Evolutionary conservation across 2,888 invertebrate species (phyloP), one percentile per base, ranked within the genome.

Genomic region (Yponomeuta evonymella): DNA sequence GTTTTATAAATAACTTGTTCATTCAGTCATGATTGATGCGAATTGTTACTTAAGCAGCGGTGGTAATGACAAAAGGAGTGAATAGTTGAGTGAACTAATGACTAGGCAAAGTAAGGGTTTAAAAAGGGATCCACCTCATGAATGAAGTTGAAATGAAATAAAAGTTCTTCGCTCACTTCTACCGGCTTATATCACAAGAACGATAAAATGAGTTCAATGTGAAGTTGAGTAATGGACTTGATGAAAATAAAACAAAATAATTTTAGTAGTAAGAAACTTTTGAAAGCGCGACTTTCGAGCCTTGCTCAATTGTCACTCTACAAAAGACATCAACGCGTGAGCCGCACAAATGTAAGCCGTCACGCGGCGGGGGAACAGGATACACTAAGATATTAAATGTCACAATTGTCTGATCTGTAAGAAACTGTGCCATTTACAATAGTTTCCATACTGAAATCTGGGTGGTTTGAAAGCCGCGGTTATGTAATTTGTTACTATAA

Each of bases 321-420:
- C 23, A 43, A 67, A 67, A 67, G 67, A 67, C 67, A 67, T 67
- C 67, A 67, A 67, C 67, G 67, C 67, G 67, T 43, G 3, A 29
- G 30, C 33, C 63, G n/a, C 29, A 9, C 51, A 58, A 15, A 58
- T 6, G 5, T 58, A 58, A 58, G 51, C 15, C 23, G 23, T 23
- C 23, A 9, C 51, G 51, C 12, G 5, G 1, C 11, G 51, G 1
- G 12, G 51, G 12, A 51, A 4, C 10, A 51, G 2, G 51, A 36
- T 36, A 36, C 36, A 36, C 5, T n/a, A 63, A 63, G 10, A 10
- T 29, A 63, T 23, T 0, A 23, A 23, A 23, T 23, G 23, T 23
- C 23, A 23, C 23, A 23, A 23, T 23, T 23, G 23, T 23, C 23
- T 23, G 23, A 23, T 23, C 23, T 23, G 23, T 23, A 23, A 23